These are phyloP conservation scores for Polyommatus icarus DNA, from an alignment of 2,888 invertebrate genomes.

Conservation along the genomic window DNA sequence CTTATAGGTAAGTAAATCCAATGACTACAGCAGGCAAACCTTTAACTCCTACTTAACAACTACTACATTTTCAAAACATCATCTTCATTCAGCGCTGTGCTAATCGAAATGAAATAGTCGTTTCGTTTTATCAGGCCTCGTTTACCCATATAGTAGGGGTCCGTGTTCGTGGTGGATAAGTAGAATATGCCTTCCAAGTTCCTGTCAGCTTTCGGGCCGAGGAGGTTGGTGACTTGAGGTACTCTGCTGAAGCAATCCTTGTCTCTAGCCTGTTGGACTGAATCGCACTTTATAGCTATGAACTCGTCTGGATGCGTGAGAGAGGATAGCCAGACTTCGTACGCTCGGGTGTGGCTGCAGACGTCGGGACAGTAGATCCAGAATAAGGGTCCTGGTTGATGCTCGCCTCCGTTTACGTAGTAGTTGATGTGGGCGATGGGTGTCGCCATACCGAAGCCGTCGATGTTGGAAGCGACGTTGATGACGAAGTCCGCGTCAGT, in stretches of 20 bases:
- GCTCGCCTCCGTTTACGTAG: slow-evolving; percentile 50
- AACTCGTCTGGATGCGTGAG: slow-evolving; percentile 44
- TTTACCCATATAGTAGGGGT: slow-evolving; percentile 29
- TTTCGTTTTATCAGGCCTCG: slow-evolving; percentile 25
- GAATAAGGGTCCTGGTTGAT: slow-evolving; percentile 40
- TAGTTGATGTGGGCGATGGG: slow-evolving; percentile 46
- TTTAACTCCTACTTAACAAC: neutral
- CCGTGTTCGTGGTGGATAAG: slow-evolving; percentile 34
- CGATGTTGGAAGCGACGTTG: slow-evolving; percentile 43
- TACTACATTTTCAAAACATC: slow-evolving; percentile 23
- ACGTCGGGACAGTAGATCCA: slow-evolving; percentile 40
- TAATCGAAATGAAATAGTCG: slow-evolving; percentile 13
- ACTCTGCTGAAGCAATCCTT: slow-evolving; percentile 43
- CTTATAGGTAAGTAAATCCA: neutral
- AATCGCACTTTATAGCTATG: slow-evolving; percentile 47
- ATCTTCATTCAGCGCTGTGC: slow-evolving; percentile 1
- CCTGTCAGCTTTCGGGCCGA: slow-evolving; percentile 37
- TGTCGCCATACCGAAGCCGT: slow-evolving; percentile 43
- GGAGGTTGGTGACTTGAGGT: slow-evolving; percentile 43
- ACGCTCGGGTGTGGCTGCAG: slow-evolving; percentile 45
- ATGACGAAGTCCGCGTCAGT: slow-evolving; percentile 46
- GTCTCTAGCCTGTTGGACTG: slow-evolving; percentile 37
- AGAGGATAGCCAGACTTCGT: slow-evolving; percentile 44
- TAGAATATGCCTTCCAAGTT: slow-evolving; percentile 40
- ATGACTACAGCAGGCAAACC: neutral